These are phyloP conservation scores for Pelosia muscerda DNA, from an alignment of 2,888 invertebrate species.

Conservation along the genomic window DNA sequence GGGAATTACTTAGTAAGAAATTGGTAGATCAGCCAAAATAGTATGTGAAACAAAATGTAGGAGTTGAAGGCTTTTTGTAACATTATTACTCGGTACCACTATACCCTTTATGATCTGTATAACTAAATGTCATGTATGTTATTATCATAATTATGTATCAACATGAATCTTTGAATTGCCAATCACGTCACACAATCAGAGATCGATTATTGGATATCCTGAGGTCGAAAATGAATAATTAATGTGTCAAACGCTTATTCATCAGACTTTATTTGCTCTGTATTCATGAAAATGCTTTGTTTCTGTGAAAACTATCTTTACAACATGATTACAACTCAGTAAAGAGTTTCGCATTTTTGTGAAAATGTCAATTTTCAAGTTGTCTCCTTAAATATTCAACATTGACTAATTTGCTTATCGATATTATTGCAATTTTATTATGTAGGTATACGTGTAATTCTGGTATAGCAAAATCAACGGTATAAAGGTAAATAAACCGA, in stretches of 20 bases:
- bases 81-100: not conserved
- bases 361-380: constrained; percentile 33
- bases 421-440: no score
- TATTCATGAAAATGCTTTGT: constrained; percentile 50
- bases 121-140: not conserved
- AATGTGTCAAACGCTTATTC: constrained; percentile 47
- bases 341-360: constrained; percentile 46
- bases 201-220: constrained; percentile 37
- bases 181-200: constrained; percentile 33
- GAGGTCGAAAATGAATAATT: constrained; percentile 50
- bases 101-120: not conserved
- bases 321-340: constrained; percentile 48
- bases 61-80: no score
- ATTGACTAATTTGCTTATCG: constrained; percentile 10
- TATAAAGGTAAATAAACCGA: no score
- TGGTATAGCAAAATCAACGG: no score
- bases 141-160: not conserved
- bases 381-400: constrained; percentile 35
- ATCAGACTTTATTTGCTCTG: constrained; percentile 47
- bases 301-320: constrained; percentile 39
- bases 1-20: no score
- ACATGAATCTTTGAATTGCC: constrained; percentile 16
- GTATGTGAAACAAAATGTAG: no score
- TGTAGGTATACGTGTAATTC: no score
- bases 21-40: no score